phyloP scores from a whole-genome alignment of 37 sponge, comb jelly and placozoan genomes.

The Halichondria panicea region DNA sequence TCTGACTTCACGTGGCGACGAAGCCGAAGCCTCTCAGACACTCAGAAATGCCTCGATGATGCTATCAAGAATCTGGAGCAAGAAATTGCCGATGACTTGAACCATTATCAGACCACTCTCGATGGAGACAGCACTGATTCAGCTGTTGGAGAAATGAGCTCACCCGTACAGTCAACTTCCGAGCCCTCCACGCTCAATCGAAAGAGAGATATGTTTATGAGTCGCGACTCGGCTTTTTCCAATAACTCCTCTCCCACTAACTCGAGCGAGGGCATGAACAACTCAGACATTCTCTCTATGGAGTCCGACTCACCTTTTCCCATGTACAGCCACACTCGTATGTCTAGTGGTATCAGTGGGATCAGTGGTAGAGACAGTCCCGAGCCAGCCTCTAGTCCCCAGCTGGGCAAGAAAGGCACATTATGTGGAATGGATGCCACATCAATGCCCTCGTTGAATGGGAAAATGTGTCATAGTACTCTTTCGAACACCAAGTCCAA shows the following conservation, averaged over 20 bases:
- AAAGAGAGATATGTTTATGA: slow-evolving; percentile 28
- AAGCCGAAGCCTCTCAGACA: slow-evolving; percentile 20
- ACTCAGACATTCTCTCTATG: slow-evolving; percentile 2
- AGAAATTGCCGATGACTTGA: slow-evolving; percentile 10
- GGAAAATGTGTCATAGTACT: background rate
- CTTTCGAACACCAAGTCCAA: background rate
- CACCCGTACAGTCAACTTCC: slow-evolving; percentile 25
- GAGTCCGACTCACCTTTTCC: slow-evolving; percentile 50
- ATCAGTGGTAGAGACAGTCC: slow-evolving; percentile 24
- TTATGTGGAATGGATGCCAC: background rate
- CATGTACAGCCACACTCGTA: slow-evolving; percentile 12
- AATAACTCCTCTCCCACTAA: slow-evolving; percentile 56
- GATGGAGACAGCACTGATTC: slow-evolving; percentile 56
- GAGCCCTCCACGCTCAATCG: slow-evolving; percentile 34
- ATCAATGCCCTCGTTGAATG: background rate
- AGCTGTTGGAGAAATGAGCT: slow-evolving; percentile 38
- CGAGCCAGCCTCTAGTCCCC: background rate
- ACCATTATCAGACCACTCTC: slow-evolving; percentile 5
- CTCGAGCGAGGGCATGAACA: slow-evolving; percentile 41
- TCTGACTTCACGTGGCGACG: slow-evolving; percentile 7
- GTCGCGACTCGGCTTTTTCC: slow-evolving; percentile 61
- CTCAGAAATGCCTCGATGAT: slow-evolving; percentile 39
- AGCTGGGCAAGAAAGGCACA: slow-evolving; percentile 3
- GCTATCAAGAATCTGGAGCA: slow-evolving; percentile 44
- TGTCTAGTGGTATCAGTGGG: slow-evolving; percentile 41